Conservation (phyloP, 2,113 vertebrate genomes). For the zebrafish (Danio rerio) region DNA sequence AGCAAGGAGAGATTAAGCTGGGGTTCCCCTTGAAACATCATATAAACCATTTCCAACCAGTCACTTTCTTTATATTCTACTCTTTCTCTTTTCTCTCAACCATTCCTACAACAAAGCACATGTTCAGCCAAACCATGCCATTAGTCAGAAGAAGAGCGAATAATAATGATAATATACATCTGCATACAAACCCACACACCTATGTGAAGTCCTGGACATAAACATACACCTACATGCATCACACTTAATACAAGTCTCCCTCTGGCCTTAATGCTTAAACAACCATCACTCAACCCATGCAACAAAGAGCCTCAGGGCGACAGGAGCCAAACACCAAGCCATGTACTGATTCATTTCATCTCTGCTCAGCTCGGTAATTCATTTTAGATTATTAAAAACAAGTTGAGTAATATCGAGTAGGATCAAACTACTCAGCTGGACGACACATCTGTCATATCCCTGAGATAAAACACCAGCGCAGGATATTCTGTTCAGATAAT, state of each 20-base stretch:
- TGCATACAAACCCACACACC: conserved; percentile 22
- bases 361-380: neutral
- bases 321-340: neutral
- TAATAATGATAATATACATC: neutral
- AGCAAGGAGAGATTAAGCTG: neutral
- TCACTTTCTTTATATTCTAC: neutral
- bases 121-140: neutral
- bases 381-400: conserved; percentile 19
- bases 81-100: neutral
- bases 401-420: neutral
- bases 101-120: neutral
- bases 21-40: conserved; percentile 2
- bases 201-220: neutral
- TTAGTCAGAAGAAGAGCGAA: neutral
- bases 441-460: neutral
- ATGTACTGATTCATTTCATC: conserved; percentile 26
- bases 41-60: neutral
- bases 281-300: neutral
- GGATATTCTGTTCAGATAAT: conserved; percentile 4
- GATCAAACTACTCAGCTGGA: neutral
- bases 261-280: conserved; percentile 11
- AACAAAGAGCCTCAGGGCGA: neutral
- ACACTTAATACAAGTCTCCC: neutral
- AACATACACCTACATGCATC: conserved; percentile 1
- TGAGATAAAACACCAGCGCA: neutral